phyloP scores from a whole-genome alignment of 2,113 vertebrate genomes.

The Delphinus delphis region DNA sequence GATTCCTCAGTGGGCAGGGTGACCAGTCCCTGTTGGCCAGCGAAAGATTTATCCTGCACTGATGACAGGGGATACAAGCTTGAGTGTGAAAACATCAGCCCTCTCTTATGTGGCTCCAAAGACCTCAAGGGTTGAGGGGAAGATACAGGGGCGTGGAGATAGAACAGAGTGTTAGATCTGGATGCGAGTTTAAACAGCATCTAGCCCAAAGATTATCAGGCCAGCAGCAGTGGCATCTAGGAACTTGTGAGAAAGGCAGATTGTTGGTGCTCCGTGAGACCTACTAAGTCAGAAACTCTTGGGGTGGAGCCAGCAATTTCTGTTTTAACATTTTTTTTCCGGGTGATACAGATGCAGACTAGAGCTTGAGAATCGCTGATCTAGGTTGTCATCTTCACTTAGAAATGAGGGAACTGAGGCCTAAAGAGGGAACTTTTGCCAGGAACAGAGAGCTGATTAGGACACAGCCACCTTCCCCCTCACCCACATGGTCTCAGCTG shows the following conservation, averaged over 20 bases:
- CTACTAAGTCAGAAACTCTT: not conserved
- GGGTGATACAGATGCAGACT: not conserved
- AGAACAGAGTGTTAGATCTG: not conserved
- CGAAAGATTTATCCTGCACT: not conserved
- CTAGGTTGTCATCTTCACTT: not conserved
- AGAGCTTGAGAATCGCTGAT: not conserved
- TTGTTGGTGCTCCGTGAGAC: not conserved
- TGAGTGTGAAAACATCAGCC: not conserved
- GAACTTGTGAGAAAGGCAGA: not conserved
- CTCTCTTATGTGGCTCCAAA: not conserved
- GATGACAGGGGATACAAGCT: not conserved
- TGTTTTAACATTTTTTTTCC: not conserved
- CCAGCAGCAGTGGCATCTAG: not conserved
- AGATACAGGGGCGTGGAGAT: not conserved
- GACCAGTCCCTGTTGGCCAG: not conserved
- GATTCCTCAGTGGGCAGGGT: not conserved
- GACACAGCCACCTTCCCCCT: not conserved
- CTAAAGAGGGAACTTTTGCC: not conserved
- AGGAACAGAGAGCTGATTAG: constrained; percentile 26
- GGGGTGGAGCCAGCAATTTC: not conserved
- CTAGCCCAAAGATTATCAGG: not conserved
- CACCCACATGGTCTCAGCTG: constrained; percentile 7
- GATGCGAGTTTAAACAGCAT: not conserved
- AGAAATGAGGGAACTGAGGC: not conserved
- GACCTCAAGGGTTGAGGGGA: not conserved